Percentiles rank a stretch among this genome's conserved stretches.
These are phyloP conservation scores for Elysia crispata DNA, from an alignment of 2,888 invertebrate genomes.

Conservation along the genomic window DNA sequence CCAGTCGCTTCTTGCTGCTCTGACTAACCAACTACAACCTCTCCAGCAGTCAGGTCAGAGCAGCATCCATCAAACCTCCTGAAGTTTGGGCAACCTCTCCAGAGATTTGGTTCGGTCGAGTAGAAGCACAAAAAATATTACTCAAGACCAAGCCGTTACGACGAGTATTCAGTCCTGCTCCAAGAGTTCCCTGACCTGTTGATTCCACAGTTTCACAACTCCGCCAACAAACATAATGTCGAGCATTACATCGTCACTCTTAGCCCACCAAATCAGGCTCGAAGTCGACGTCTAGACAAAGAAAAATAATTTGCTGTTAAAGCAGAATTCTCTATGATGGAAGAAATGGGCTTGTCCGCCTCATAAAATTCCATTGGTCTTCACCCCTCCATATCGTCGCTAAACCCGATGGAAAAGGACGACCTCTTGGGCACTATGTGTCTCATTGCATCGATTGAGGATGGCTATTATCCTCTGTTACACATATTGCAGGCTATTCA, in stretches of 20 bases:
- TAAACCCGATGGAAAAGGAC: slow-evolving; percentile 40
- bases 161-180: background rate
- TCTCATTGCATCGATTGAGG: background rate
- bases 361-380: slow-evolving; percentile 31
- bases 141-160: no score
- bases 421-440: slow-evolving; percentile 32
- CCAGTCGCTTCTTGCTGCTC: no score
- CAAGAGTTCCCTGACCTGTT: slow-evolving; percentile 31
- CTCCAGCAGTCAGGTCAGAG: no score
- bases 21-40: no score
- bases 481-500: slow-evolving; percentile 46
- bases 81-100: no score
- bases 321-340: slow-evolving; percentile 39
- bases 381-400: slow-evolving; percentile 47
- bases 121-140: no score
- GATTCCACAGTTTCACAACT: slow-evolving; percentile 23
- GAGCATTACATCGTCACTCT: slow-evolving; percentile 37
- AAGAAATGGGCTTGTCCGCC: slow-evolving; percentile 41
- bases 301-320: slow-evolving; percentile 36
- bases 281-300: slow-evolving; percentile 26
- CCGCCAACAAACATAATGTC: slow-evolving; percentile 30
- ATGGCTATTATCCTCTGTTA: slow-evolving; percentile 36
- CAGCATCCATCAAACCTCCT: no score
- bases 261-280: slow-evolving; percentile 26
- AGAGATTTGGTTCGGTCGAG: no score